Evolutionary conservation across 2,113 vertebrate genomes (phyloP).

Genomic region (Strix uralensis): DNA sequence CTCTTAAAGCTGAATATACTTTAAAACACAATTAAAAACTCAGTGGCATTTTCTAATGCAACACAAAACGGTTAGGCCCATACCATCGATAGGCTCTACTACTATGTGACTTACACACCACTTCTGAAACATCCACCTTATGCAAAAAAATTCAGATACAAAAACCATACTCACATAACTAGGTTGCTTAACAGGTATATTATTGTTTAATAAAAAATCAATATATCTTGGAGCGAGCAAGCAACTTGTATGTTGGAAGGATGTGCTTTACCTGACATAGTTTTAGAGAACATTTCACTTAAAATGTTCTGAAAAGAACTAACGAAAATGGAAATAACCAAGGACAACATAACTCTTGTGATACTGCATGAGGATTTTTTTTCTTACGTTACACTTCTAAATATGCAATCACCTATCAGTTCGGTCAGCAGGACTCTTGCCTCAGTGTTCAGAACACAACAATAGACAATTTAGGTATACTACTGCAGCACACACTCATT

Average conservation of each 20-base stretch:
- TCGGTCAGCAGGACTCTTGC: neutral
- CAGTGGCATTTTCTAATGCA: neutral
- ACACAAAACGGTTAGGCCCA: neutral
- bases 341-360: neutral
- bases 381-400: neutral
- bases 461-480: neutral
- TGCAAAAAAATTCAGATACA: neutral
- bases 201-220: neutral
- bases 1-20: constrained; percentile 20
- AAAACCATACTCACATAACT: neutral
- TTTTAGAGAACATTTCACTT: neutral
- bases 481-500: neutral
- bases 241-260: neutral
- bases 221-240: neutral
- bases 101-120: neutral
- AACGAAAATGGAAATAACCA: neutral
- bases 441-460: neutral
- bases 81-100: neutral
- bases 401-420: neutral
- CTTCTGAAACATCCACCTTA: neutral
- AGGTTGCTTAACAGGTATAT: neutral
- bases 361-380: neutral
- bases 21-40: neutral
- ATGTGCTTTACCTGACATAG: neutral
- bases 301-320: neutral